Conservation (phyloP, 2,113 vertebrate genomes). For the Diphyllodes magnificus region DNA sequence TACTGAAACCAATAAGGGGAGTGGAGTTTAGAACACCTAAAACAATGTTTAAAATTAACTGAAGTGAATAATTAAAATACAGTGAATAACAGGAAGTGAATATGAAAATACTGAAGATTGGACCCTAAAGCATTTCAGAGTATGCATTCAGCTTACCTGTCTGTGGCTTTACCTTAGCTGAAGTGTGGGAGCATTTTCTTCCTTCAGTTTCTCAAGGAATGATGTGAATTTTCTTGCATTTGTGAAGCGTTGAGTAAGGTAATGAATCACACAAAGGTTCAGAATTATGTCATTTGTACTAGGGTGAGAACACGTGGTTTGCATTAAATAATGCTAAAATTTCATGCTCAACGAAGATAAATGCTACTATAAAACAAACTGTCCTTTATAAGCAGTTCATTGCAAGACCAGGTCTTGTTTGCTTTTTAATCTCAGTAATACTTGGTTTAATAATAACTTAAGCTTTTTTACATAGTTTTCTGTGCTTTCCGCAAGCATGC, state of each 20-base stretch:
- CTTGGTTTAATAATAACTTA: neutral
- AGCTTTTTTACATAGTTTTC: rapidly evolving
- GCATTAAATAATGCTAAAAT: neutral
- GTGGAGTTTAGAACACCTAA: neutral
- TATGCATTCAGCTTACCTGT: neutral
- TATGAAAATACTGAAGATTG: neutral
- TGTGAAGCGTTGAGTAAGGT: neutral
- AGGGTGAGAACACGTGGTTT: neutral
- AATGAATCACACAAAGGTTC: neutral
- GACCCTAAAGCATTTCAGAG: neutral
- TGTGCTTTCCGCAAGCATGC: neutral
- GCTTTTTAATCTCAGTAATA: neutral
- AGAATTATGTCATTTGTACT: neutral
- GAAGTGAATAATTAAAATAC: neutral
- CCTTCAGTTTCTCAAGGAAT: neutral
- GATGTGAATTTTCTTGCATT: neutral
- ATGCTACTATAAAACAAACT: neutral
- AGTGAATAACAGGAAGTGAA: neutral
- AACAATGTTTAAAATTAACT: neutral
- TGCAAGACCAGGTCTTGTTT: neutral
- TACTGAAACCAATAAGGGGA: neutral
- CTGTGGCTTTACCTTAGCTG: neutral
- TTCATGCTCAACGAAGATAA: neutral
- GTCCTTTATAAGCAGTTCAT: neutral
- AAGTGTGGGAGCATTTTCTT: neutral